Evolutionary conservation across 2,113 vertebrate species (phyloP).

Genomic region (Sinosuthora webbiana): DNA sequence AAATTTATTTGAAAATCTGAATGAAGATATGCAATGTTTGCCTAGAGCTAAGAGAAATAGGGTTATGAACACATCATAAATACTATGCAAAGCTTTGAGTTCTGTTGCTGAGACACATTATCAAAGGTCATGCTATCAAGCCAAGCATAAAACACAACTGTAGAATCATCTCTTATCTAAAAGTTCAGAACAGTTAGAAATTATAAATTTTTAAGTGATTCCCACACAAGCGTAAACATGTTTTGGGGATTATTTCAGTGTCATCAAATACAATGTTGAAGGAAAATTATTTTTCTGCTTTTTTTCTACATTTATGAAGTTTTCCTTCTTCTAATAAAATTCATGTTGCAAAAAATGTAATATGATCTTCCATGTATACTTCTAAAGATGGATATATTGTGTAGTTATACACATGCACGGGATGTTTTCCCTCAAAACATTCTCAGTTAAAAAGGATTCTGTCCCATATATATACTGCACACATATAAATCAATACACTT

Average conservation of each 20-base stretch:
- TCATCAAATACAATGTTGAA: neutral
- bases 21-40: constrained; percentile 25
- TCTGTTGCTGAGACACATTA: neutral
- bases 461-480: neutral
- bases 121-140: neutral
- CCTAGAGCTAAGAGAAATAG: neutral
- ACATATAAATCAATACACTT: neutral
- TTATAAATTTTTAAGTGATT: neutral
- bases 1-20: constrained; percentile 46
- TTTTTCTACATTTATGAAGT: neutral
- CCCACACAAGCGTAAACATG: neutral
- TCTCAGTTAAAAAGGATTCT: neutral
- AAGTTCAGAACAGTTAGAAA: neutral
- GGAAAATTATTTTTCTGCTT: neutral
- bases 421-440: neutral
- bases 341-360: neutral
- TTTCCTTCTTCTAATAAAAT: neutral
- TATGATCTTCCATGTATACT: neutral
- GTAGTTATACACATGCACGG: neutral
- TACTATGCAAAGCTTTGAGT: constrained; percentile 19
- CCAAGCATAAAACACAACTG: neutral
- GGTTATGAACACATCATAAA: constrained; percentile 52
- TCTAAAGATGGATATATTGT: neutral
- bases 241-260: neutral
- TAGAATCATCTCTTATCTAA: constrained; percentile 4